Evolutionary conservation across 2,888 invertebrate genomes (phyloP).

Genomic region (Leptopilina myrica): DNA sequence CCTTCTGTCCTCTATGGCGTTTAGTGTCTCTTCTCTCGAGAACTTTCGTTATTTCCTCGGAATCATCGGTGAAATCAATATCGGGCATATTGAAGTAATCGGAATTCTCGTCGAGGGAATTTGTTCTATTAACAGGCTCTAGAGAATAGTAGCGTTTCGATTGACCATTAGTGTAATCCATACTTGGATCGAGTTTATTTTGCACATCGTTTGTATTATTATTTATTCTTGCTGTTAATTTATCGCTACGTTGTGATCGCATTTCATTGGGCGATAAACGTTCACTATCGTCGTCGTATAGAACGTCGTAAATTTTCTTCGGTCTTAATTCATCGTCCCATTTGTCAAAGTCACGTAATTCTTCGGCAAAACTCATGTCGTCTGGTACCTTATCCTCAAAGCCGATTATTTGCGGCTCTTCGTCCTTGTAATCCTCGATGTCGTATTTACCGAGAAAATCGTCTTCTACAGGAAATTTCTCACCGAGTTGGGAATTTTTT

Average conservation of each 20-base stretch:
- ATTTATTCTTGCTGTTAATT: constrained; percentile 48
- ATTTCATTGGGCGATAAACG: constrained; percentile 57
- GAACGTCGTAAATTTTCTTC: constrained; percentile 65
- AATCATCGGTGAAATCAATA: constrained; percentile 57
- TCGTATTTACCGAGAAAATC: constrained; percentile 32
- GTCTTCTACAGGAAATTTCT: neutral
- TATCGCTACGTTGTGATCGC: constrained; percentile 66
- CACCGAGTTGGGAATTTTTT: constrained; percentile 40
- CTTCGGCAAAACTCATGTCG: constrained; percentile 48
- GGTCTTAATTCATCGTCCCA: constrained; percentile 51
- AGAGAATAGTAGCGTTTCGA: constrained; percentile 56
- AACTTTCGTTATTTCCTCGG: constrained; percentile 46
- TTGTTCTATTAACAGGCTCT: constrained; percentile 46
- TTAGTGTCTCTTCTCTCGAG: constrained; percentile 44
- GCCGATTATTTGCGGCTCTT: constrained; percentile 7
- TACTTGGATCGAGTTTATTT: constrained; percentile 61
- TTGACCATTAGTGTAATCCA: constrained; percentile 67
- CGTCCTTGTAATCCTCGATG: constrained; percentile 43
- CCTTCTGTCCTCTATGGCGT: constrained; percentile 17
- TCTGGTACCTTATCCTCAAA: constrained; percentile 55
- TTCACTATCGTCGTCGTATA: constrained; percentile 62
- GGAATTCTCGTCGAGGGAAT: constrained; percentile 46
- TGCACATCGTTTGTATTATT: constrained; percentile 54
- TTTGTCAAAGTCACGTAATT: constrained; percentile 41
- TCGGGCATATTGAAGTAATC: constrained; percentile 48